phyloP scores from a whole-genome alignment of 2,113 vertebrate genomes.

The Sprattus sprattus region DNA sequence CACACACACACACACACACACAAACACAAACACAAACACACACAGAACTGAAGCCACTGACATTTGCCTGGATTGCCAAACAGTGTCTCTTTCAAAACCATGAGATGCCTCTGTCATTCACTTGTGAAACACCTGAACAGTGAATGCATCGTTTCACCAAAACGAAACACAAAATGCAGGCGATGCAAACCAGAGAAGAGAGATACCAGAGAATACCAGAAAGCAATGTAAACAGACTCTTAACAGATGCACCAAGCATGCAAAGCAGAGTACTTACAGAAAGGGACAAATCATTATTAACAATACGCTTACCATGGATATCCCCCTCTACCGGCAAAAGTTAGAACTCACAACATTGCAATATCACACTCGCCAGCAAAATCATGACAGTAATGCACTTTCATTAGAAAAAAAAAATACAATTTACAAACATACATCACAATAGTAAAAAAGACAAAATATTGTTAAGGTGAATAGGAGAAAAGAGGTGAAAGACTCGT shows the following conservation, averaged over 20 bases:
- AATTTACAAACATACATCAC: not conserved
- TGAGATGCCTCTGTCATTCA: not conserved
- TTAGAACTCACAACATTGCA: not conserved
- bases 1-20: not conserved
- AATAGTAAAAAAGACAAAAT: not conserved
- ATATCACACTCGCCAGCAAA: not conserved
- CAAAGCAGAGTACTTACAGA: slow-evolving; percentile 46
- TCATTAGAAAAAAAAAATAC: not conserved
- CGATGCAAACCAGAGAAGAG: not conserved
- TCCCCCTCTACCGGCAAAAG: not conserved
- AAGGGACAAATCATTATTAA: not conserved
- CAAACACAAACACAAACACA: not conserved
- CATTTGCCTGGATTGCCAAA: not conserved
- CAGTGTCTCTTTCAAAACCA: not conserved
- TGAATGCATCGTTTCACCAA: not conserved
- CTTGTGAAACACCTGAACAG: not conserved
- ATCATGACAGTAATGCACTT: not conserved
- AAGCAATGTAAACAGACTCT: not conserved
- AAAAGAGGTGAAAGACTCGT: not conserved
- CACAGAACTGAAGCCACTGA: slow-evolving; percentile 30
- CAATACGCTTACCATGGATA: not conserved
- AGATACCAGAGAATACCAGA: not conserved
- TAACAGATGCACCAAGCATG: slow-evolving; percentile 45
- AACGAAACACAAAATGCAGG: not conserved
- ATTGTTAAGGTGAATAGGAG: not conserved